Base-by-base conservation (phyloP, 1,140 invertebrate species). In the Ptiloglossa arizonensis region DNA sequence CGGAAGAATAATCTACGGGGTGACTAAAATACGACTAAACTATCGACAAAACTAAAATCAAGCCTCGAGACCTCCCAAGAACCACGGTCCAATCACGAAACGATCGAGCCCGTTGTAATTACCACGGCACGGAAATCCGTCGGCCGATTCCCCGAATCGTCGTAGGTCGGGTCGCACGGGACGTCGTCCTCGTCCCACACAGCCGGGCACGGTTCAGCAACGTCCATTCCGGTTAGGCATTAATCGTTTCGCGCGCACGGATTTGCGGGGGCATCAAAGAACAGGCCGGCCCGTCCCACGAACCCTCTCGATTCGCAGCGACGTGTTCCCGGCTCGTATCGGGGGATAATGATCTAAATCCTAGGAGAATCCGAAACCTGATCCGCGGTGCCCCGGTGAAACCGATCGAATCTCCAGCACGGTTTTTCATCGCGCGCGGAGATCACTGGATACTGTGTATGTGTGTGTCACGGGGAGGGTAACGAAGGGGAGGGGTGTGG, bases 341-440 rank as follows among this genome's bases (percentile, higher is more conserved):
- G 70, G 22, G 46, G 82, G 82, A 83, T 83, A 83, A 83, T 83
- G 82, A 83, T 83, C 75, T 66, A 79, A 79, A 85, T 85, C 83
- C 83, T 74, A 67, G 82, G 66, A 73, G 77, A 80, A 83, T 84
- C 82, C 79, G 77, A 71, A 85, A 85, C 72, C 78, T 69, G 82
- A 84, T 84, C 78, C 66, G 82, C 56, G 56, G 76, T 22, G 32
- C 57, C 60, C 41, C 60, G 52, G 44, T 32, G 64, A 29, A 48
- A 54, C 81, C 48, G 62, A 11, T 52, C 70, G 41, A 50, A 44
- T 67, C 62, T 74, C 72, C 27, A 46, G 52, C 64, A 57, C 22
- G 64, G 41, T 59, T 76, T 69, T 69, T 71, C 41, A 27, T 5
- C 24, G 11, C n/a, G n/a, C n/a, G n/a, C n/a, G n/a, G n/a, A n/a